Evolutionary conservation across 2,888 invertebrate species (phyloP).

Genomic region (Neelides folsomi): DNA sequence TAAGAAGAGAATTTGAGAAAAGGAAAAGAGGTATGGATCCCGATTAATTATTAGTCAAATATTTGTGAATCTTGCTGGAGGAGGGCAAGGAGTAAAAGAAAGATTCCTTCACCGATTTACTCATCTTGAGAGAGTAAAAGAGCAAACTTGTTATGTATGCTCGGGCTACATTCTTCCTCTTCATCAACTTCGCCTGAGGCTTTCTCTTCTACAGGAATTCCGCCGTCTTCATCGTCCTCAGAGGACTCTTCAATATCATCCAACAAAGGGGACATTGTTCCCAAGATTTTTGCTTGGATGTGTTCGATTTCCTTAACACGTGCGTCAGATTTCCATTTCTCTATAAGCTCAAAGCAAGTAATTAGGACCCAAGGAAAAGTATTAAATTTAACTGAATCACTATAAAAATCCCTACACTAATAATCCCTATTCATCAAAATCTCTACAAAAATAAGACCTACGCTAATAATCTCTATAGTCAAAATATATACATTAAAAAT

Average conservation of each 20-base stretch:
- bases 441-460: too few relatives aligned
- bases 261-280: constrained; percentile 23
- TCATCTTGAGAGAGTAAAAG: constrained; percentile 16
- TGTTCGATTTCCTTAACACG: constrained; percentile 51
- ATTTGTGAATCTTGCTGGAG: neutral
- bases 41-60: neutral
- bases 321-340: constrained; percentile 47
- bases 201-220: constrained; percentile 24
- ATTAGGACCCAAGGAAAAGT: neutral
- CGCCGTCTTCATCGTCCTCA: constrained; percentile 29
- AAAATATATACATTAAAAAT: too few relatives aligned
- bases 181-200: constrained; percentile 36
- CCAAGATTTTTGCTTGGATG: constrained; percentile 48
- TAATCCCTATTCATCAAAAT: too few relatives aligned
- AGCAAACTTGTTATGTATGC: constrained; percentile 19
- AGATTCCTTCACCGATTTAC: neutral
- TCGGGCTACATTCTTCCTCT: neutral
- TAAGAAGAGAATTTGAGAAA: too few relatives aligned
- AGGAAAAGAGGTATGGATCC: too few relatives aligned
- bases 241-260: constrained; percentile 28
- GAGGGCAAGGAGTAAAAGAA: neutral
- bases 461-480: too few relatives aligned
- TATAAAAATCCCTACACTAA: too few relatives aligned
- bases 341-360: constrained; percentile 38
- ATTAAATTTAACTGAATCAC: too few relatives aligned